Evolutionary conservation across 1,140 invertebrate species (phyloP), one percentile per base, ranked within the genome.

Genomic region (Drosophila pectinifera): DNA sequence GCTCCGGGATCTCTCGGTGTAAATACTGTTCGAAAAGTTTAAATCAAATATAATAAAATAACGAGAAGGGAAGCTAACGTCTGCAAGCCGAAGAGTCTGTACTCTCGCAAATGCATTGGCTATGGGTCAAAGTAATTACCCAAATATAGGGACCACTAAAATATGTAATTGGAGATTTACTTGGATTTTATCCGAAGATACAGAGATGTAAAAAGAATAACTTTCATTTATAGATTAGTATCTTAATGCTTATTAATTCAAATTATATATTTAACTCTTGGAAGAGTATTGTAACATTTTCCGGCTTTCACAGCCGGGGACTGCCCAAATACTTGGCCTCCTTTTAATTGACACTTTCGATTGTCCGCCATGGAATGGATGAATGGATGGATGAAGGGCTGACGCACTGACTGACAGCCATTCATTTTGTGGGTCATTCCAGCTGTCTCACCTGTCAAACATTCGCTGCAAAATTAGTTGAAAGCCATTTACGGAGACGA

Each of bases 271-370:
- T n/a, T n/a, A n/a, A n/a, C 14, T 18, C 22, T 36, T 7, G 4
- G 4, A 53, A 53, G 31, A 13, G 49, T 22, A n/a, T 10, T 73
- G 73, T 80, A 84, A 70, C 43, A 56, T 63, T 61, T 68, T 58
- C 41, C 34, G 42, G 18, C 53, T 59, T 53, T 38, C 22, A 61
- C 28, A 36, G 55, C 43, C 28, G 43, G 41, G 31, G 22, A 48
- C 45, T 58, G 46, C 56, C 55, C 80, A 80, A 70, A 78, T 76
- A 68, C 39, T 56, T 49, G 63, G 70, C 75, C 56, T 61, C 56
- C 72, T 55, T 62, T 83, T 88, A 88, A 86, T 86, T 86, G 83
- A 88, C 83, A 86, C 83, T 86, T 86, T 86, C 79, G 75, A 83
- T 79, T 86, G 72, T 83, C 59, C 36, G 74, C 31, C 62, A 58